These are phyloP conservation scores for Ramphastos sulfuratus DNA, from an alignment of 2,113 vertebrate species.

Conservation along the genomic window DNA sequence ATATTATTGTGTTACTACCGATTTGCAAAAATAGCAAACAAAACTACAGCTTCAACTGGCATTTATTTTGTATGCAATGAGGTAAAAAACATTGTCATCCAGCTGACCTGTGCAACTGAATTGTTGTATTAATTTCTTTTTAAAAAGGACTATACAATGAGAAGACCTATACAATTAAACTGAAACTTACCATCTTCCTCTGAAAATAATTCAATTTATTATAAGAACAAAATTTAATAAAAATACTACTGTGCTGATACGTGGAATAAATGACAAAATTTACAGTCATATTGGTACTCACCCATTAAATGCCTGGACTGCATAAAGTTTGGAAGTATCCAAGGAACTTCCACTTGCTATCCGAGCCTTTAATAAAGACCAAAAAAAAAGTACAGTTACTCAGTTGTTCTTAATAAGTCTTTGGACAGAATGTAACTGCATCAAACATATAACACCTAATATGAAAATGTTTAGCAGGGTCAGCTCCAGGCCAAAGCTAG, in stretches of 20 bases:
- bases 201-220: not conserved
- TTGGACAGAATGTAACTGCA: constrained; percentile 32
- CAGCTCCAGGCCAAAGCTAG: constrained; percentile 78
- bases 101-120: not conserved
- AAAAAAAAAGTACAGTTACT: not conserved
- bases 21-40: not conserved
- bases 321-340: constrained; percentile 78
- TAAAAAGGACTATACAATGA: not conserved
- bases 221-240: not conserved
- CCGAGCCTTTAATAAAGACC: constrained; percentile 74
- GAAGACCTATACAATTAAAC: not conserved
- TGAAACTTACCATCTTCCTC: not conserved
- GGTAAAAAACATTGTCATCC: not conserved
- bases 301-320: constrained; percentile 80
- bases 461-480: constrained; percentile 79
- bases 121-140: not conserved
- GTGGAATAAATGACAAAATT: not conserved
- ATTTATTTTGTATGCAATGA: not conserved
- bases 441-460: constrained; percentile 70
- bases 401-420: not conserved
- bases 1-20: not conserved
- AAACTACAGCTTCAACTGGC: not conserved
- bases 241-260: not conserved
- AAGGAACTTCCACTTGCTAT: constrained; percentile 72
- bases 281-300: constrained; percentile 66